A percentile compares a stretch with the other conserved stretches of the same genome.
phyloP scores from a whole-genome alignment of 2,113 vertebrate genomes.

The Maccullochella peelii region DNA sequence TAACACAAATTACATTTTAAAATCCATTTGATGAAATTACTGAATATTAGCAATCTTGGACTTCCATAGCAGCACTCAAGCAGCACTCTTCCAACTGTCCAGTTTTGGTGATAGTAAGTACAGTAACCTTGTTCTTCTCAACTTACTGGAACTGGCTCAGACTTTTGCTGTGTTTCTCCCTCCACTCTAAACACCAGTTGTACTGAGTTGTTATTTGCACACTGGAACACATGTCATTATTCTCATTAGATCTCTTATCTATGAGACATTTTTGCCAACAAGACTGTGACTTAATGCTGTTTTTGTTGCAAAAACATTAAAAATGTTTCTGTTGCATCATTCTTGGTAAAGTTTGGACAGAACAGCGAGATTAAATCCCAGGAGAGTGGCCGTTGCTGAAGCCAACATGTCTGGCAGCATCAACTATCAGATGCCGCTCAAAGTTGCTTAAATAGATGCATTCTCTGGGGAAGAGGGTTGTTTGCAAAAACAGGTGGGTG shows the following conservation, averaged over 20 bases:
- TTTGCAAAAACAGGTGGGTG: slow-evolving; percentile 58
- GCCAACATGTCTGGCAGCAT: slow-evolving; percentile 27
- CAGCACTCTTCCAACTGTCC: neutral
- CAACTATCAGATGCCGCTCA: slow-evolving; percentile 20
- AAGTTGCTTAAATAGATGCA: slow-evolving; percentile 33
- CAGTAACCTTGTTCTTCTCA: neutral
- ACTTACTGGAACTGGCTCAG: neutral
- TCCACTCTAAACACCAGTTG: neutral
- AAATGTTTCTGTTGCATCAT: slow-evolving; percentile 7
- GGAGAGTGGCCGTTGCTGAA: neutral
- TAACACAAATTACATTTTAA: neutral
- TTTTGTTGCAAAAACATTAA: neutral
- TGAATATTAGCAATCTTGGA: neutral
- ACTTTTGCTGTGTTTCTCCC: neutral
- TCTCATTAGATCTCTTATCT: neutral
- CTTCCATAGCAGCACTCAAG: neutral
- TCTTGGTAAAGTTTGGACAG: slow-evolving; percentile 28
- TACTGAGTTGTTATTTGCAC: neutral
- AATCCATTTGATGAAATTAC: neutral
- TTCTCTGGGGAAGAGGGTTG: slow-evolving; percentile 32
- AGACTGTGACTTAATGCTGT: neutral
- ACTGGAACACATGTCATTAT: neutral
- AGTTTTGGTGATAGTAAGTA: neutral
- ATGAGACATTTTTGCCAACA: neutral
- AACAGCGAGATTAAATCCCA: neutral